Evolutionary conservation across 2,888 invertebrate genomes (phyloP).

Genomic region (Saturnia pavonia): DNA sequence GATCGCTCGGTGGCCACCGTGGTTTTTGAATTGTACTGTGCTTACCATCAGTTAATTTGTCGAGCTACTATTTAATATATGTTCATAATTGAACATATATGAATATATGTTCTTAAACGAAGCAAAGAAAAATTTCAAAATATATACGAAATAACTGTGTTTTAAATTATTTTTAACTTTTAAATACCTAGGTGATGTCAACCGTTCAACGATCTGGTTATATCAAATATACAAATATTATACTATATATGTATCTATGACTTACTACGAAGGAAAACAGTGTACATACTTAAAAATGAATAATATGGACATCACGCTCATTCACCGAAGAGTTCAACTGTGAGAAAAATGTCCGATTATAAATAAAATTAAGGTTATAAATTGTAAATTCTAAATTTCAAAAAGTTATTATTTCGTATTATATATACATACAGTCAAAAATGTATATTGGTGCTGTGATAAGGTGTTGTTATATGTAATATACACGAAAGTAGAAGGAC

Average conservation of each 20-base stretch:
- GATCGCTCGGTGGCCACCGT: too few species aligned
- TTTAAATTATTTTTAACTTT: background rate
- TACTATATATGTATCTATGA: background rate
- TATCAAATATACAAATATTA: background rate
- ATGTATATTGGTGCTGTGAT: conserved; percentile 68
- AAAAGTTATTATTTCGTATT: conserved; percentile 37
- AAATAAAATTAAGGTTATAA: conserved; percentile 34
- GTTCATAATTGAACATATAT: conserved; percentile 18
- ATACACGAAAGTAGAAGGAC: conserved; percentile 15
- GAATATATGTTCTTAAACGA: conserved; percentile 29
- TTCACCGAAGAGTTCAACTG: conserved; percentile 41
- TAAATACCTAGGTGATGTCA: background rate
- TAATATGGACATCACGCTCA: conserved; percentile 65
- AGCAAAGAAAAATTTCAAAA: background rate
- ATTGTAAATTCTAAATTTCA: conserved; percentile 18
- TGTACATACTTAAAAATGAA: conserved; percentile 63
- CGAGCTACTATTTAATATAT: too few species aligned
- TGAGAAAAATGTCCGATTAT: conserved; percentile 50
- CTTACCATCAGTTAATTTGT: too few species aligned
- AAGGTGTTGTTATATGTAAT: conserved; percentile 58
- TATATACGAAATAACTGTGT: background rate
- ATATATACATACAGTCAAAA: conserved; percentile 50
- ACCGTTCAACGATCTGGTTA: background rate
- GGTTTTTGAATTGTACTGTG: too few species aligned
- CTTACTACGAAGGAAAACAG: conserved; percentile 33